Base-by-base conservation (phyloP, 1,140 invertebrate species). In the Lethrus apterus region DNA sequence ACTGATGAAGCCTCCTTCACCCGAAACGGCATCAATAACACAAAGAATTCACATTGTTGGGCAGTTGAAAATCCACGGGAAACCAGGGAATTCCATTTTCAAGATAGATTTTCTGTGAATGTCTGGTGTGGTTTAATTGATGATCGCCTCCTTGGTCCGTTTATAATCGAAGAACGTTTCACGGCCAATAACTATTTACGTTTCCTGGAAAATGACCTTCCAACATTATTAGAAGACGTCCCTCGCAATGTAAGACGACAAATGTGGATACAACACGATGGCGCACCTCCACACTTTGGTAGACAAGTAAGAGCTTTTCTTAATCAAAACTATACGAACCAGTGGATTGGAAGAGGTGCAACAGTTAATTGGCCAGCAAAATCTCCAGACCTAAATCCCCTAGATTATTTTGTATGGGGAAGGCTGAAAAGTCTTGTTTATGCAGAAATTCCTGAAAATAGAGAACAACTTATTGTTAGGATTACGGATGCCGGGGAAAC, bases 341-440 rank as follows among this genome's bases (percentile, higher is more conserved):
- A 23, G n/a, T 42, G 40, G 21, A 42, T 42, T 26, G 40, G 21
- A 30, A 42, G 40, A 42, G 3, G 23, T 14, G 5, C 35, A 38
- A 19, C 35, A 38, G 35, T 38, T 40, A 4, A 29, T 29, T 61
- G 52, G 52, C 52, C 55, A 14, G 40, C 35, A 18, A 38, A 9
- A 13, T 38, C 35, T 19, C 35, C 35, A 38, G 17, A 38, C 19
- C 3, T 38, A 1, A 34, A 34, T 34, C 32, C 32, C n/a, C 14
- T 34, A 11, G 32, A 34, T 34, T 34, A 34, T 14, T 34, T 34
- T 8, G 1, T 34, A 34, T 59, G 57, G 55, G 54, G 51, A 31
- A 15, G 18, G 4, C 17, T 31, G 29, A 32, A 44, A 29, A 3
- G 32, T n/a, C 17, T 44, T 9, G 42, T 44, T n/a, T 29, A 29